Evolutionary conservation across 1,140 invertebrate species (phyloP).

Genomic region (Drosophila equinoxialis): DNA sequence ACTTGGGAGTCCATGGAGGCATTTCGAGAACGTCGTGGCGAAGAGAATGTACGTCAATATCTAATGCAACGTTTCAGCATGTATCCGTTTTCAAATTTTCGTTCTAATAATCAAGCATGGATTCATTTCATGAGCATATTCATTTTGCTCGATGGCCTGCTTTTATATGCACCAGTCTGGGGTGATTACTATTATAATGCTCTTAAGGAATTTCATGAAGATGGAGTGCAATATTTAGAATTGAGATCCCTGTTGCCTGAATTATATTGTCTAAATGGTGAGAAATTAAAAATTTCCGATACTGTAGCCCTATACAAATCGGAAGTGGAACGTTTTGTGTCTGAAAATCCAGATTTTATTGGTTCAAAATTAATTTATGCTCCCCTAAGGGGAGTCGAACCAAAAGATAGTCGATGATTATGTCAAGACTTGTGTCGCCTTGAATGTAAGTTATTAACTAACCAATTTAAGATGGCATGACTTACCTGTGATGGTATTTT

Average conservation of each 20-base stretch:
- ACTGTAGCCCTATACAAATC: conserved; percentile 85
- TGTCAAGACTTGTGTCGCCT: conserved; percentile 71
- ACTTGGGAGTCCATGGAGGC: conserved; percentile 86
- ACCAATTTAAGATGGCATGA: no score
- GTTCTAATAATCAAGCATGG: conserved; percentile 88
- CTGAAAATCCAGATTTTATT: conserved; percentile 86
- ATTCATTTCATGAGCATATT: conserved; percentile 87
- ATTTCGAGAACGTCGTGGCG: conserved; percentile 77
- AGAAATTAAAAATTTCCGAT: conserved; percentile 83
- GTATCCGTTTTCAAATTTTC: conserved; percentile 83
- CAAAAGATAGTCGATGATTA: conserved; percentile 81
- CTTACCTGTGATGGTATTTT: no score
- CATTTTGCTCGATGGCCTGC: conserved; percentile 85
- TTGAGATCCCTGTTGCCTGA: conserved; percentile 85
- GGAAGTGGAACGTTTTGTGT: conserved; percentile 84
- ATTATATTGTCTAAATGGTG: conserved; percentile 87
- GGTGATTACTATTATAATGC: conserved; percentile 88
- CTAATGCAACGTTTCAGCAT: conserved; percentile 54
- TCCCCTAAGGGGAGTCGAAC: conserved; percentile 83
- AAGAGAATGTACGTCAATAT: conserved; percentile 36
- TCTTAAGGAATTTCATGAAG: conserved; percentile 88
- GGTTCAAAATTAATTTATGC: conserved; percentile 89
- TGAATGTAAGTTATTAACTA: conserved; percentile 41
- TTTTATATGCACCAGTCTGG: conserved; percentile 89
- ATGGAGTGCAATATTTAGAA: conserved; percentile 92